Conservation (phyloP, 2,797 vertebrate genomes). For the Pelodytes ibericus region DNA sequence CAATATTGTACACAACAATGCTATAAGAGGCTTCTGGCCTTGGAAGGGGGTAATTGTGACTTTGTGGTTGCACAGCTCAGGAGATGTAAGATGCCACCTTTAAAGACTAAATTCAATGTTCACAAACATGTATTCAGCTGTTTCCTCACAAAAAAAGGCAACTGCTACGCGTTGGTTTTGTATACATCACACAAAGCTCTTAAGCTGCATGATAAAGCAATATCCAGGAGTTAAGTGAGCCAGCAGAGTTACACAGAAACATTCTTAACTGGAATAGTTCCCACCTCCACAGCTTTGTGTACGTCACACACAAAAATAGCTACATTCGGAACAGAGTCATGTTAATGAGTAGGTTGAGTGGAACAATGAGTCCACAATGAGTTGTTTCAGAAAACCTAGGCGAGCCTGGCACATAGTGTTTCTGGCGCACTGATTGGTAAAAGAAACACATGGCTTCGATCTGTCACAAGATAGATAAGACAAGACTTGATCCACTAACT, state of each 20-base stretch:
- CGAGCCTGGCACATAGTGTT: neutral
- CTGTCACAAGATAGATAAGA: too few species aligned
- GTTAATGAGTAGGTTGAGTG: constrained; percentile 51
- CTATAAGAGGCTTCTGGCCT: too few species aligned
- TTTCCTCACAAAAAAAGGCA: constrained; percentile 16
- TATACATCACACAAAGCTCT: constrained; percentile 5
- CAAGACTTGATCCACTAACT: too few species aligned
- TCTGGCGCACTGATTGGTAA: neutral
- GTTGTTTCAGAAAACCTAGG: neutral
- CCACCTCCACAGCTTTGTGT: constrained; percentile 59
- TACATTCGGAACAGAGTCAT: constrained; percentile 54
- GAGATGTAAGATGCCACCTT: too few species aligned
- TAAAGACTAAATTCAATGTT: neutral
- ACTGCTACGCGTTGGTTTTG: neutral
- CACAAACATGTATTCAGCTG: neutral
- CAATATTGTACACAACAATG: too few species aligned
- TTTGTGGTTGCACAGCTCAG: too few species aligned
- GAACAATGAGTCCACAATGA: constrained; percentile 25
- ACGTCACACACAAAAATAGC: constrained; percentile 66
- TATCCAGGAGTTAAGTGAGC: constrained; percentile 51
- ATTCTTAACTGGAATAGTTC: constrained; percentile 46
- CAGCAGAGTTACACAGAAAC: constrained; percentile 17
- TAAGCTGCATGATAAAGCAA: constrained; percentile 16
- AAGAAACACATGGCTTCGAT: too few species aligned
- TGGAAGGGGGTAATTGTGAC: too few species aligned